Evolutionary conservation across 2,797 vertebrate species (phyloP).

Genomic region (Danio tinwini): DNA sequence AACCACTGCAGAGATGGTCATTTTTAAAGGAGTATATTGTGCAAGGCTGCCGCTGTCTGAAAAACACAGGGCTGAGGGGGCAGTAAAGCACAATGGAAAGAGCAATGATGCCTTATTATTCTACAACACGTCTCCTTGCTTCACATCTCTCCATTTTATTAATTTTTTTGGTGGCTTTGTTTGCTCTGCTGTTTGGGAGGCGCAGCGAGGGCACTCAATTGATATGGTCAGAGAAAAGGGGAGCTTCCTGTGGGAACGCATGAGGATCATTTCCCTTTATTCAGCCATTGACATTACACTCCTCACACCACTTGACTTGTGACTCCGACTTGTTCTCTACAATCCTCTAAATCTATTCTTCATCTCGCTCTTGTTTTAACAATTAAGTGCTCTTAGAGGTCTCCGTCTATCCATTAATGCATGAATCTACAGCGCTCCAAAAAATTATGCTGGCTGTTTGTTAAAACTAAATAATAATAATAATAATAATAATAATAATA

Average conservation of each 20-base stretch:
- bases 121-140: conserved; percentile 5
- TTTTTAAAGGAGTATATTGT: conserved; percentile 38
- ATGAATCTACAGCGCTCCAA: conserved; percentile 1
- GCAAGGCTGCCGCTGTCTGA: conserved; percentile 40
- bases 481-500: too few relatives aligned
- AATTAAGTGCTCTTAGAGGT: conserved; percentile 24
- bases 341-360: conserved; percentile 23
- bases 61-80: conserved; percentile 30
- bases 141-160: conserved; percentile 22
- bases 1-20: conserved; percentile 45
- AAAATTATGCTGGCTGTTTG: too few relatives aligned
- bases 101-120: conserved; percentile 28
- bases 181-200: conserved; percentile 17
- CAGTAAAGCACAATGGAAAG: conserved; percentile 48
- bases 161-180: conserved; percentile 10
- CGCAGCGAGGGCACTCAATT: conserved; percentile 16
- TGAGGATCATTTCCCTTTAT: conserved; percentile 22
- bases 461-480: too few relatives aligned
- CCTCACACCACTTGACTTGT: conserved; percentile 19
- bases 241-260: conserved; percentile 2
- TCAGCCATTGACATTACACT: conserved; percentile 32
- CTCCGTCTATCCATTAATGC: neutral
- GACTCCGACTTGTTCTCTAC: conserved; percentile 18
- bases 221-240: neutral
- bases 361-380: conserved; percentile 25